Base-by-base conservation (phyloP, 2,113 vertebrate species). In the Sturnira hondurensis region DNA sequence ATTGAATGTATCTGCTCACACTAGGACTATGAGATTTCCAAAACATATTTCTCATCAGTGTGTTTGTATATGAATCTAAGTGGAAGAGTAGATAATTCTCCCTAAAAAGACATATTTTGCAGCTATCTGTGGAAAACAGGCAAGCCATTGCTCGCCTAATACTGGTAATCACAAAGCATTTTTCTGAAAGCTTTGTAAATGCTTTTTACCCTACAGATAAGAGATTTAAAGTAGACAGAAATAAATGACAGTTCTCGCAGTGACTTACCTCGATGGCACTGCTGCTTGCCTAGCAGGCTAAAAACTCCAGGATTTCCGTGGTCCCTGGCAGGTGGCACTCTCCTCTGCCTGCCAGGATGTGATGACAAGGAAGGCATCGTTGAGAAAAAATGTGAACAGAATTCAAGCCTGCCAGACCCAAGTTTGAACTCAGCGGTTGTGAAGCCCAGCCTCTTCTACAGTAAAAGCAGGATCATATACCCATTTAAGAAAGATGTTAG, bases 101-200 rank as follows among this genome's bases (percentile, higher is more conserved):
- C 77, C 82, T 97, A 97, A 97, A 97, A 97, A 93, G 83, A 70
- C 12, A 47, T 90, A 93, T 82, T 96, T 92, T 96, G 88, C 43
- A 97, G 65, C 54, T 97, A 74, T 92, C 77, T 94, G 67, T 50
- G 86, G 38, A 83, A 96, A 96, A 73, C 43, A 95, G 97, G 33
- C 77, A 81, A 31, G 96, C 61, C 22, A 84, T 47, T 89, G n/a
- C 19, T 77, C 56, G 7, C 15, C 93, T 93, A 81, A 83, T 54
- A 81, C 94, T 93, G 41, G n/a, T 93, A 97, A 96, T 76, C 41
- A 96, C 88, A 97, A 96, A 96, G 58, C 38, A 93, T 20, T 95
- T 86, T 95, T 87, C 95, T 97, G 96, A 97, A 97, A 97, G 97
- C 92, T 97, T 97, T 97, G 96, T 94, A 97, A 96, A 97, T 85